These are phyloP conservation scores for Leuciscus idus DNA, from an alignment of 2,113 vertebrate species.

Conservation along the genomic window DNA sequence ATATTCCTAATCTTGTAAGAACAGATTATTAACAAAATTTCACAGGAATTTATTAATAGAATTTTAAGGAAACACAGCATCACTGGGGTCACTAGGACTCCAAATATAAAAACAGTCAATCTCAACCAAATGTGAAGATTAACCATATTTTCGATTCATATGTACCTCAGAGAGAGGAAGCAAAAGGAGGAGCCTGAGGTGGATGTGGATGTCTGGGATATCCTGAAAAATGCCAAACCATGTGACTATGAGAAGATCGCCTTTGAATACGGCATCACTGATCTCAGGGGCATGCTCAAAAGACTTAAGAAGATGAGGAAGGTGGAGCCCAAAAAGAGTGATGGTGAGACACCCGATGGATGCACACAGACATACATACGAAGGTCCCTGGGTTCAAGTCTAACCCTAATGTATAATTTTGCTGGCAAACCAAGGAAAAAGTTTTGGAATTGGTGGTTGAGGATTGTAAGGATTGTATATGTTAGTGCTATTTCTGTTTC, in stretches of 20 bases:
- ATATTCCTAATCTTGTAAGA: no score
- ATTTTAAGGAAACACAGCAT: background rate
- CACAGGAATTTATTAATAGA: background rate
- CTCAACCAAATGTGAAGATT: background rate
- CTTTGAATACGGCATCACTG: slow-evolving; percentile 91
- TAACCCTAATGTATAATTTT: background rate
- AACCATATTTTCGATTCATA: background rate
- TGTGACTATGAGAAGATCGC: slow-evolving; percentile 92
- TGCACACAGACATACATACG: background rate
- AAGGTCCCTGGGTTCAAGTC: background rate
- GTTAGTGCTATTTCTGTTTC: background rate
- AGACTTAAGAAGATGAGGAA: slow-evolving; percentile 87
- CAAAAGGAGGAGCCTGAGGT: slow-evolving; percentile 68
- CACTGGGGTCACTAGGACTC: background rate
- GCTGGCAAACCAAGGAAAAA: background rate
- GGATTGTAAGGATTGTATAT: background rate
- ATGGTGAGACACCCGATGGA: slow-evolving; percentile 73
- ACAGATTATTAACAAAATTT: no score
- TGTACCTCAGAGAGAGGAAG: slow-evolving; percentile 43
- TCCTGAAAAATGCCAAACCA: slow-evolving; percentile 86
- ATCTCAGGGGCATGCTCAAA: slow-evolving; percentile 89
- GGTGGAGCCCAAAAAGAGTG: slow-evolving; percentile 84
- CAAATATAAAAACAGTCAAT: background rate
- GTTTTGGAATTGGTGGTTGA: background rate
- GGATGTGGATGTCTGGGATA: slow-evolving; percentile 85